Base-by-base conservation (phyloP, 2,113 vertebrate species). In the Ophthalmolycus amberensis region DNA sequence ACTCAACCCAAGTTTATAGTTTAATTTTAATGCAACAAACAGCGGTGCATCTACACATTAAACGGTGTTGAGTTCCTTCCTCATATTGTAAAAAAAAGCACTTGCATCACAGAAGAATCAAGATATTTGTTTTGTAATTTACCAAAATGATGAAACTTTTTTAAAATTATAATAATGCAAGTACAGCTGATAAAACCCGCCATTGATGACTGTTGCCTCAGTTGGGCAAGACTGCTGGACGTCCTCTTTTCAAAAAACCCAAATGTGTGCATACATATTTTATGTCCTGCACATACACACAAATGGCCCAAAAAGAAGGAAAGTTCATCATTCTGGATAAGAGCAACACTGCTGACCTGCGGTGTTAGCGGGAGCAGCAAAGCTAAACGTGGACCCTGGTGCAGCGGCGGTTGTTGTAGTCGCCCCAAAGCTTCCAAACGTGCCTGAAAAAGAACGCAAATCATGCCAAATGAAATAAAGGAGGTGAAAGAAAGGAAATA, bases 381-480 rank as follows among this genome's bases (percentile, higher is more conserved):
- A 99, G 87, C 95, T 99, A 92, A 99, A 99, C 0, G 96, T 94
- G 20, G 97, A 94, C 0, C 95, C 96, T 3, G 94, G 70, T 0
- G 94, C 89, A 5, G 94, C 85, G 3, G 96, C 95, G 58, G 94
- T 85, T 40, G 97, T 98, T 40, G 97, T 92, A 0, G 97, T 94
- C 5, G 97, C 92, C 46, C 98, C 98, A 81, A 99, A 99, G 27
- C 97, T 97, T 63, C 98, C 97, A 69, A 99, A 99, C 0, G 96
- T 89, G 83, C 98, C 98, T 99, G 86, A 71, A 65, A 54, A 77
- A 80, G 58, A 89, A 58, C 78, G 80, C 44, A 87, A 69, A 89
- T 63, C 11, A 72, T 46, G 32, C 75, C 2, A 77, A 46, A 81
- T 67, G 16, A 25, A 25, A 56, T 44, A 11, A 64, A 46, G 14